Conservation (phyloP, 2,797 vertebrate species). For the Rhinella marina region DNA sequence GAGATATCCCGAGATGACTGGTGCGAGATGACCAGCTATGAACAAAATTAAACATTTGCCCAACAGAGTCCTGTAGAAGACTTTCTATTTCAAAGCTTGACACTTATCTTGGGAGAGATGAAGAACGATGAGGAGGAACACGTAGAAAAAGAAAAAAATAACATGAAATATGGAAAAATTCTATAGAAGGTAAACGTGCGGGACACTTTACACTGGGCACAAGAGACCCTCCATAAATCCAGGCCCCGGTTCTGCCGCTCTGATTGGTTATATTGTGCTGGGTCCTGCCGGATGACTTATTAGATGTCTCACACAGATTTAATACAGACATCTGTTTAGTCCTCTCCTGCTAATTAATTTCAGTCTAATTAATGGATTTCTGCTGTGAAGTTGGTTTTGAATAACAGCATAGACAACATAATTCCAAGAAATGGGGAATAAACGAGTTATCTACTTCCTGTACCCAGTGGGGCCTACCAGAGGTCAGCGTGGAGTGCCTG, state of each 20-base stretch:
- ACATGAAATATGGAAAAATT: no score
- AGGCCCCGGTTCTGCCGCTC: not conserved
- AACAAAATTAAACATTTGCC: no score
- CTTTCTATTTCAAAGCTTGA: no score
- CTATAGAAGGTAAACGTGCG: no score
- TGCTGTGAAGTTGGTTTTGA: not conserved
- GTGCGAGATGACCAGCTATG: no score
- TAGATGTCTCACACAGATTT: not conserved
- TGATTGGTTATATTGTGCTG: not conserved
- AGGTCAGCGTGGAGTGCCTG: no score
- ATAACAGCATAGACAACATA: not conserved
- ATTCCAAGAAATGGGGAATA: not conserved
- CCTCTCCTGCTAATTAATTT: not conserved
- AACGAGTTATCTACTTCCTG: not conserved
- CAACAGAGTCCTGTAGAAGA: no score
- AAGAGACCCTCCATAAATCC: not conserved
- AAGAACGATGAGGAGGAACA: no score
- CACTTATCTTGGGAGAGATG: no score
- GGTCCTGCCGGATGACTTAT: not conserved
- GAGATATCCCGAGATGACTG: no score
- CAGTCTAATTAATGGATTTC: constrained; percentile 12
- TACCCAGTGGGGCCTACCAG: not conserved
- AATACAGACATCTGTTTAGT: constrained; percentile 7
- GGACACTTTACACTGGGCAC: no score
- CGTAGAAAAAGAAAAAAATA: no score